Base-by-base conservation (phyloP, 2,888 invertebrate genomes). In the Alloscopus bannaensis region DNA sequence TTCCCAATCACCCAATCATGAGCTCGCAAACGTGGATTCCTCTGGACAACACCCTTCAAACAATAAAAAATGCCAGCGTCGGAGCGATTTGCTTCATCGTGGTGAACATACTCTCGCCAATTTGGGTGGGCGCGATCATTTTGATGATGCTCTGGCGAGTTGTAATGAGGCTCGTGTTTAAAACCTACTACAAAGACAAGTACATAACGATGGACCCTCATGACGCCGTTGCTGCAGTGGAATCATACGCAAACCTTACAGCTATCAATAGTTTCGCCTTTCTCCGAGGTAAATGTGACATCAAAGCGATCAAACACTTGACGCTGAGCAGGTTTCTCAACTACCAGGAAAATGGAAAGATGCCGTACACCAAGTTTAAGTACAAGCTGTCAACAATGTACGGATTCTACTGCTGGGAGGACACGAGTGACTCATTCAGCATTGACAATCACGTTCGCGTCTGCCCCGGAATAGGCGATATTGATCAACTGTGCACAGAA, bases 361-460 rank as follows among this genome's bases (percentile, higher is more conserved):
- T 8, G 22, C 73, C 73, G 4, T 70, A 64, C 16, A n/a, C 22
- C 47, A 78, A 78, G 29, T 20, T 78, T 1, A 16, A n/a, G 3
- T 20, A 20, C 0, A 6, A 16, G 1, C 31, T 40, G 6, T 13
- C 26, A 16, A 24, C 22, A 29, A 78, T 71, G 26, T 47, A 65
- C 13, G 71, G 71, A 16, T 71, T 71, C 28, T 57, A 45, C 47
- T 65, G 57, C 29, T 78, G 78, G 78, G 59, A 78, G 71, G 50
- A 71, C 6, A 52, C 28, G n/a, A 26, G 52, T n/a, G 28, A 45
- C 2, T 2, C 29, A 8, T 71, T 78, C 59, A 50, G 66, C 26
- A 31, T 78, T 11, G 13, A 24, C 2, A 20, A 59, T 2, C 78
- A 78, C 64, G 55, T 78, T 2, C 36, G 59, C 18, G 16, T 47